Base-by-base conservation (phyloP, 2,113 vertebrate species). In the Calidris pugnax region DNA sequence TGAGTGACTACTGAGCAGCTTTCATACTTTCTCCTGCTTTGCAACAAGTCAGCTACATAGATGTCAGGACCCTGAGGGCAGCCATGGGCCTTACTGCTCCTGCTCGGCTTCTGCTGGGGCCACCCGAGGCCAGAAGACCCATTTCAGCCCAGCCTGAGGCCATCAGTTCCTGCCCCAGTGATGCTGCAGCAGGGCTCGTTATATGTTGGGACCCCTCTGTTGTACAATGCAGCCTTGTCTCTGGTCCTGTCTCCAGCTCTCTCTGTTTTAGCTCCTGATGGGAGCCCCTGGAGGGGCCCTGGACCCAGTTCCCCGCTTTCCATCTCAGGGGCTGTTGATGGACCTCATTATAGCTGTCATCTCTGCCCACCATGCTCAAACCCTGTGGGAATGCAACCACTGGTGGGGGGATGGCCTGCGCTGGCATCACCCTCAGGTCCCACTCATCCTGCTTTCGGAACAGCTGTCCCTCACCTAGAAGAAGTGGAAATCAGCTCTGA, bases 211-310 rank as follows among this genome's bases (percentile, higher is more conserved):
- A 66, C 28, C 4, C 23, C 19, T 48, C 0, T 0, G 27, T 13
- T 1, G 1, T 62, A 43, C 0, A 1, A 47, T 0, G 0, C 30
- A 73, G 7, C 48, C 39, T 77, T 55, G 11, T 45, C 20, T 60
- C 67, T 45, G 14, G 1, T 41, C 23, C 56, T 55, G 6, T 30
- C 43, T 81, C 14, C 12, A 15, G 2, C 2, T 1, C 16, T 32
- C 14, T 63, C 51, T 81, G 20, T 37, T 82, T 43, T 35, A 64
- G 35, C 35, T 85, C 57, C 67, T 69, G 23, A 41, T 0, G 0
- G 41, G 41, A 84, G 13, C 14, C 43, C 41, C 47, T 83, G 33
- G 32, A 3, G 55, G n/a, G 7, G 28, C 13, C 35, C n/a, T 75
- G 26, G 41, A 23, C 56, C 32, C 26, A 8, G 2, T 45, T 79